Evolutionary conservation across 1,140 invertebrate genomes (phyloP).

Genomic region (Listronotus bonariensis): DNA sequence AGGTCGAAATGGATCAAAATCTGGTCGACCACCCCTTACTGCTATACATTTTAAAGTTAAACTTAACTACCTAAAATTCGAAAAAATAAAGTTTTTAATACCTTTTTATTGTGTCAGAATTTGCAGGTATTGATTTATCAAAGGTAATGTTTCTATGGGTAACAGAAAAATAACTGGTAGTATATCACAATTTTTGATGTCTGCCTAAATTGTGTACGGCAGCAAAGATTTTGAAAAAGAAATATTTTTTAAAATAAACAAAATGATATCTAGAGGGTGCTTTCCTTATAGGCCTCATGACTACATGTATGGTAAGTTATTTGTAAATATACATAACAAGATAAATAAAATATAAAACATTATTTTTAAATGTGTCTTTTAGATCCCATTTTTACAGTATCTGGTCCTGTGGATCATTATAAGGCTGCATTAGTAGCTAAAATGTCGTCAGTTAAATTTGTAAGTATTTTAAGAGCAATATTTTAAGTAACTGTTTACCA

Average conservation of each 20-base stretch:
- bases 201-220: too few species aligned
- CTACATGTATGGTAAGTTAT: conserved; percentile 44
- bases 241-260: neutral
- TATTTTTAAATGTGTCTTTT: too few species aligned
- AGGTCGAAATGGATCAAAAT: too few species aligned
- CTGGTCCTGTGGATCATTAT: conserved; percentile 60
- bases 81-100: too few species aligned
- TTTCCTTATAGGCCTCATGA: conserved; percentile 44
- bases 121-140: conserved; percentile 2
- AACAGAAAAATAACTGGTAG: neutral
- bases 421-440: conserved; percentile 58
- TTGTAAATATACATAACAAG: neutral
- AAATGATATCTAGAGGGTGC: conserved; percentile 24
- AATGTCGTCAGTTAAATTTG: conserved; percentile 59
- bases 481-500: too few species aligned
- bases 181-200: too few species aligned
- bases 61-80: too few species aligned
- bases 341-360: neutral
- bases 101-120: neutral
- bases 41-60: too few species aligned
- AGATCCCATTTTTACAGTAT: conserved; percentile 62
- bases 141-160: conserved; percentile 2
- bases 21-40: too few species aligned
- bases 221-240: too few species aligned
- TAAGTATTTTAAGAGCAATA: conserved; percentile 51